These are phyloP conservation scores for Gryllus bimaculatus DNA, from an alignment of 1,140 invertebrate species.

Conservation along the genomic window DNA sequence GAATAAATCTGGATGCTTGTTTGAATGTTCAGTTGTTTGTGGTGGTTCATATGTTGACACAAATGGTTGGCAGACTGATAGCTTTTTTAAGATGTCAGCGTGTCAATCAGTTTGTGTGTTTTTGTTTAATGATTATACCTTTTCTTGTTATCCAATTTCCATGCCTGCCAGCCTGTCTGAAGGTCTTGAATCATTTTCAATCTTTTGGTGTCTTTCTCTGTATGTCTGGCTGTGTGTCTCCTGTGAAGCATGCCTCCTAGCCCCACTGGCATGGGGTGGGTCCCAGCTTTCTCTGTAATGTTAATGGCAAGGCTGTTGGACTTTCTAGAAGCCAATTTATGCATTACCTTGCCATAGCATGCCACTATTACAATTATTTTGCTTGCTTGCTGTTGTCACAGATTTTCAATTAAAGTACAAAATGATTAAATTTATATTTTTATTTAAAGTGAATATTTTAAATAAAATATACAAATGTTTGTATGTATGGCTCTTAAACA, in stretches of 20 bases:
- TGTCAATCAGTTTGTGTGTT: neutral
- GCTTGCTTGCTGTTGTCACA: no score
- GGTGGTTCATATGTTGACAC: neutral
- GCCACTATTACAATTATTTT: neutral
- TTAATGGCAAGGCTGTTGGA: neutral
- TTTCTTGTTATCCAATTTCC: neutral
- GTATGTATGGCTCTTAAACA: conserved; percentile 1
- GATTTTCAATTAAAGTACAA: neutral
- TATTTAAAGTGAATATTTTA: neutral
- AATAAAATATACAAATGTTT: neutral
- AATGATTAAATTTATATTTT: neutral
- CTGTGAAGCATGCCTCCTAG: conserved; percentile 2
- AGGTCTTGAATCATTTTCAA: neutral
- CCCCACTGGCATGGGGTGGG: neutral
- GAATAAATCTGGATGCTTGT: no score
- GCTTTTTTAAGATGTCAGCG: neutral
- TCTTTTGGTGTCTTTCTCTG: neutral
- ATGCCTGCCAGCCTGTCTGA: neutral
- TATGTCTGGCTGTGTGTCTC: neutral
- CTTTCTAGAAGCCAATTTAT: neutral
- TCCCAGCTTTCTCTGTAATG: neutral
- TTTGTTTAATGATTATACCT: neutral
- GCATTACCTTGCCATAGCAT: neutral
- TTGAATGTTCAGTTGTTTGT: no score
- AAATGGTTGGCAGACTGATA: neutral